Base-by-base conservation (phyloP, 2,888 invertebrate genomes). In the Dyspetes luteomarginatus region DNA sequence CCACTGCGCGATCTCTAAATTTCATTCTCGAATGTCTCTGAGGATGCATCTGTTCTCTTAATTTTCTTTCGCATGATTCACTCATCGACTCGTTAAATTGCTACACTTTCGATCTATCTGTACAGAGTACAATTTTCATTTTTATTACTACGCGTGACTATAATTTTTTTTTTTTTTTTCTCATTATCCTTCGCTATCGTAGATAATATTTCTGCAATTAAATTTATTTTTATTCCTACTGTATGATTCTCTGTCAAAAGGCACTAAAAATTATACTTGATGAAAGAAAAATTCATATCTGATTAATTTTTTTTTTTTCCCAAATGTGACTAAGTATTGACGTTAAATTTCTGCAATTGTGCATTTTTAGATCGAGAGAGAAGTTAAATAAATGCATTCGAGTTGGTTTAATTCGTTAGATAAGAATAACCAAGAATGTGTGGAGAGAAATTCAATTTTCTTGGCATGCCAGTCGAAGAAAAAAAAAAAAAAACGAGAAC, bases 1-100 rank as follows among this genome's bases (percentile, higher is more conserved):
- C 68, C 41, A 19, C 52, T 50, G 45, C 48, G 19, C 30, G 50
- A 62, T 36, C 50, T 72, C 52, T 50, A 52, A 71, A 58, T 71
- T 48, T 12, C 30, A 60, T 60, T 60, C 19, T n/a, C 9, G 30
- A 22, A 48, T 60, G 36, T 60, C 71, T 36, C n/a, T 60, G 56
- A 12, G 15, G n/a, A 2, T 17, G 26, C 5, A 26, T 68, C 22
- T 24, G 17, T n/a, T 55, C 15, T 24, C 36, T 7, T 58, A 19
- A 26, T 45, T 17, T 15, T n/a, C 3, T 17, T 15, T 5, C 17
- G 15, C 45, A 15, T n/a, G n/a, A 9, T 45, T 17, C 45, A 3
- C 17, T 17, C 15, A 45, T 45, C 15, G 45, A 45, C 45, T 45
- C 45, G 45, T 45, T 45, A 45, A 9, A 45, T 45, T 12, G 17